Percentiles rank a stretch among this genome's conserved stretches.
Conservation (phyloP, 1,140 invertebrate genomes). For the Carposina sasakii region DNA sequence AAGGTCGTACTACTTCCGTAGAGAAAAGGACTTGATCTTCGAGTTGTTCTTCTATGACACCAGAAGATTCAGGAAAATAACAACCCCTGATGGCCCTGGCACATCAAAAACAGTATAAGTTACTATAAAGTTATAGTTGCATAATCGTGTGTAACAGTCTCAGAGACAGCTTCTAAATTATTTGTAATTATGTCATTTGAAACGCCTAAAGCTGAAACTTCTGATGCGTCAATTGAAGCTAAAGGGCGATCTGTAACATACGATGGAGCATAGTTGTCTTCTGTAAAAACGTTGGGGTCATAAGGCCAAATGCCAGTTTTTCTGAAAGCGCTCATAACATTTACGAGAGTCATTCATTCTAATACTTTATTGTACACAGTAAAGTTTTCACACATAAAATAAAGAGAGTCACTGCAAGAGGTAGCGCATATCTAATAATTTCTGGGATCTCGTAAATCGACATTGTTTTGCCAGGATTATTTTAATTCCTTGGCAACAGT, state of each 20-base stretch:
- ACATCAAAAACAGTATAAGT: not conserved
- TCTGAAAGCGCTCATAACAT: slow-evolving; percentile 56
- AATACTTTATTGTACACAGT: too few species aligned
- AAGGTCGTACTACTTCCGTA: not conserved
- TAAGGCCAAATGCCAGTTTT: slow-evolving; percentile 49
- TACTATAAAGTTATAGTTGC: too few species aligned
- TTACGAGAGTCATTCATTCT: too few species aligned
- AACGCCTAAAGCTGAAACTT: not conserved
- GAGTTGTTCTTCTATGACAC: too few species aligned
- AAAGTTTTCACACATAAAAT: too few species aligned
- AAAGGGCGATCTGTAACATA: slow-evolving; percentile 15
- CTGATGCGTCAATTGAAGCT: not conserved
- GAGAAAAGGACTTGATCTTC: not conserved
- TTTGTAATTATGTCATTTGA: too few species aligned
- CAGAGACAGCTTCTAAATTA: too few species aligned
- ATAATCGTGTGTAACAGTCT: too few species aligned
- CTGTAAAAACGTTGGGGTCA: slow-evolving; percentile 42
- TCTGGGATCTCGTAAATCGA: slow-evolving; percentile 1
- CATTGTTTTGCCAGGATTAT: not conserved
- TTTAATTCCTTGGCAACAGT: not conserved
- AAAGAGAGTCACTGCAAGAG: slow-evolving; percentile 36
- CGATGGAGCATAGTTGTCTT: slow-evolving; percentile 40
- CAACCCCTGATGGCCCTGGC: slow-evolving; percentile 1
- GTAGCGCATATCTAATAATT: slow-evolving; percentile 14
- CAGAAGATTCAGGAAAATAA: not conserved